Evolutionary conservation across 37 sponge, comb jelly and placozoan genomes (phyloP).

Genomic region (Diacarnus erythraeanus): DNA sequence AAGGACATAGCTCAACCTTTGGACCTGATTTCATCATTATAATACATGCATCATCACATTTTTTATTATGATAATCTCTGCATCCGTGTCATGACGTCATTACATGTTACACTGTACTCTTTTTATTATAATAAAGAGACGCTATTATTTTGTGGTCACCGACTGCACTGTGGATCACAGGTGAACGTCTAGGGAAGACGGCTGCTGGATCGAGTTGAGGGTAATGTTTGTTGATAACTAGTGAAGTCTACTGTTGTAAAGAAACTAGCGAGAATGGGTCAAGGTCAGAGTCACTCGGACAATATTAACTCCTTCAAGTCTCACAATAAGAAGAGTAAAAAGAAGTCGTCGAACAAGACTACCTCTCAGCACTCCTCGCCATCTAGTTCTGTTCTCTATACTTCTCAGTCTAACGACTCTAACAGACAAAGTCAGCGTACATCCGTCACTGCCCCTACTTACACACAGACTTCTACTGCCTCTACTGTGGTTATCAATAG

Average conservation of each 20-base stretch:
- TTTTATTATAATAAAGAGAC: not conserved
- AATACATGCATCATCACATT: no score
- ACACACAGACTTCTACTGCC: not conserved
- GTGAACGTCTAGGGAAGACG: no score
- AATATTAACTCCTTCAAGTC: no score
- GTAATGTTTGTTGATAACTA: no score
- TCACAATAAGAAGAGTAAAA: not conserved
- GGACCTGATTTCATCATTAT: no score
- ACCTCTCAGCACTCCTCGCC: not conserved
- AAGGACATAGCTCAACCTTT: no score
- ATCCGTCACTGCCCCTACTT: not conserved
- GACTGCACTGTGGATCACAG: no score
- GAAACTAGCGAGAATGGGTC: not conserved
- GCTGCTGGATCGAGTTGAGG: no score
- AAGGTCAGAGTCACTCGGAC: constrained; percentile 2
- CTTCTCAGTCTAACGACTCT: not conserved
- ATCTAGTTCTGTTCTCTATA: not conserved
- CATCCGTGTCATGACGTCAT: no score
- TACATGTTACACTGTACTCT: no score
- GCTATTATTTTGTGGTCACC: not conserved
- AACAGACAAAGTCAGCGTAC: not conserved
- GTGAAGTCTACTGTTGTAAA: no score
- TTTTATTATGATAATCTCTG: no score
- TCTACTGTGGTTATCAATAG: not conserved
- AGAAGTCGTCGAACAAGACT: constrained; percentile 2